Evolutionary conservation across 2,888 invertebrate species (phyloP).

Genomic region (Seladonia tumulorum): DNA sequence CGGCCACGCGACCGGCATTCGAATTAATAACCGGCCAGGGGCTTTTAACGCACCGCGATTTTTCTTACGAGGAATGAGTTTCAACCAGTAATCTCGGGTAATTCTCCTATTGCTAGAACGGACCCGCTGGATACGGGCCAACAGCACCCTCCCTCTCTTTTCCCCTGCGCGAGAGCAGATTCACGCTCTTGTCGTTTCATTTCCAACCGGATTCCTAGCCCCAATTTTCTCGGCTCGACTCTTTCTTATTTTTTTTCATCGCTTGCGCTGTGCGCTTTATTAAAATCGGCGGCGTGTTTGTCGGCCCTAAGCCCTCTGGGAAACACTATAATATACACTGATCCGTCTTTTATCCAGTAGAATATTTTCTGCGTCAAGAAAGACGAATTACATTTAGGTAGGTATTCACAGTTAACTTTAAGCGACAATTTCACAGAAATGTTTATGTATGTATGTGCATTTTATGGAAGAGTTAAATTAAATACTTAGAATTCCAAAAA

Average conservation of each 20-base stretch:
- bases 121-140: constrained; percentile 56
- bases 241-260: neutral
- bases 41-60: constrained; percentile 46
- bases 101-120: constrained; percentile 51
- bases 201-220: constrained; percentile 28
- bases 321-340: neutral
- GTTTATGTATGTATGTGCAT: neutral
- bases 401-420: neutral
- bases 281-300: neutral
- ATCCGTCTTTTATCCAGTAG: neutral
- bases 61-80: constrained; percentile 50
- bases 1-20: constrained; percentile 28
- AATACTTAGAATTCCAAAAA: neutral
- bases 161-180: constrained; percentile 1
- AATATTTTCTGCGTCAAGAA: neutral
- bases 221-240: constrained; percentile 15
- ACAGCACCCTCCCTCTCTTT: constrained; percentile 11
- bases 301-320: neutral
- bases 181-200: constrained; percentile 42
- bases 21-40: constrained; percentile 53
- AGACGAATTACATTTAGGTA: neutral
- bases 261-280: neutral
- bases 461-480: neutral
- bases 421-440: neutral
- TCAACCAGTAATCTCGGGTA: constrained; percentile 52